Base-by-base conservation (phyloP, 2,797 vertebrate genomes). In the Taeniopygia guttata region DNA sequence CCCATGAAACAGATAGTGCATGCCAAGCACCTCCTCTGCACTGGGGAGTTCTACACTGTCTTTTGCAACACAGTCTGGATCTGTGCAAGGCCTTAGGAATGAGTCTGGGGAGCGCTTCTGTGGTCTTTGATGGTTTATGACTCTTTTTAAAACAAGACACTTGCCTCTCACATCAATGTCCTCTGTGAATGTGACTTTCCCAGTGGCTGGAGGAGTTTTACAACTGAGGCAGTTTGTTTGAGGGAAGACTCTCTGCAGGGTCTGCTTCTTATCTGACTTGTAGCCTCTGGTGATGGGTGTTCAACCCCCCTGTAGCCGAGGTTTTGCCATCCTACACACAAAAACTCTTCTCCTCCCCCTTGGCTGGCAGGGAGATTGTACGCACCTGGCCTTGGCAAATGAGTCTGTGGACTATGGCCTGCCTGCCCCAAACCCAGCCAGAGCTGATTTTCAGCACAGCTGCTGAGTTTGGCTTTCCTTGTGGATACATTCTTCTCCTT, bases 1-100 rank as follows among this genome's bases (percentile, higher is more conserved):
- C 13, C 54, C 54, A 59, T 0, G 0, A 46, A 85, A n/a, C 23
- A 46, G 2, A 11, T 19, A 29, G 29, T 46, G 42, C 3, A 2
- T 55, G 34, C 48, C 69, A 48, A 15, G 21, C 36, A 69, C 16
- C 20, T 58, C 26, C 22, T n/a, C 26, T 55, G 34, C 3, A 2
- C 11, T 21, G 16, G 11, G 11, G 7, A 68, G 9, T 62, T 69
- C 30, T 40, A 25, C 14, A 7, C 6, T 55, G 30, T 6, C 16
- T 48, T 69, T 40, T 48, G 8, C 42, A 62, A 30, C 9, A 42
- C 14, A 22, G 17, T 40, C 48, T 34, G 25, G 14, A 21, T 26
- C 34, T 42, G 56, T 62, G 30, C 29, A 62, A 69, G 15, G 48
- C 17, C 34, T 77, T 30, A 48, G 34, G 29, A 30, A 34, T 42